Conservation (phyloP, 2,888 invertebrate species). For the Mimachlamys varia region DNA sequence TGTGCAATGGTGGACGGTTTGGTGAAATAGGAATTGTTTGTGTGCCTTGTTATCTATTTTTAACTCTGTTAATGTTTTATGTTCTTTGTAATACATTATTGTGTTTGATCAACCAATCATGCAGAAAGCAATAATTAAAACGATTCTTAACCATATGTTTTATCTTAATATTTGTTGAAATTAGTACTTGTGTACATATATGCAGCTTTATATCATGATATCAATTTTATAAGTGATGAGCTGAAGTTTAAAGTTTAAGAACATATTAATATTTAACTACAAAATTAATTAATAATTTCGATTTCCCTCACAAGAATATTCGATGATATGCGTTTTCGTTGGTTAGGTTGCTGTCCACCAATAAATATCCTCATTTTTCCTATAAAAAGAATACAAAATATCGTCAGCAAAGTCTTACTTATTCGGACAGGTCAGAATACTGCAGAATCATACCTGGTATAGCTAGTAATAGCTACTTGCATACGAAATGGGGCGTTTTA, state of each 20-base stretch:
- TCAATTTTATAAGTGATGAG: too few species aligned
- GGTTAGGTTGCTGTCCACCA: constrained; percentile 72
- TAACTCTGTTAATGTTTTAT: not conserved
- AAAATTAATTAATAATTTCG: constrained; percentile 45
- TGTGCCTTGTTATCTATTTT: not conserved
- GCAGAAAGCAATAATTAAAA: not conserved
- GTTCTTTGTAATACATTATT: not conserved
- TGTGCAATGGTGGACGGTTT: not conserved
- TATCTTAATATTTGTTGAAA: too few species aligned
- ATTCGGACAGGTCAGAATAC: too few species aligned
- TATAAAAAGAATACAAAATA: constrained; percentile 51
- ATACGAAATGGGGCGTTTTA: too few species aligned
- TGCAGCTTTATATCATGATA: too few species aligned
- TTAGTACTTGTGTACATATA: too few species aligned
- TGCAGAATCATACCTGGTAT: too few species aligned
- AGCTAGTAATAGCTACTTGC: too few species aligned
- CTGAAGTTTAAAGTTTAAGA: not conserved
- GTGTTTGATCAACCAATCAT: not conserved
- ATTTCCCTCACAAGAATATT: constrained; percentile 62
- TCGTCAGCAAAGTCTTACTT: too few species aligned
- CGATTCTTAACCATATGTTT: too few species aligned
- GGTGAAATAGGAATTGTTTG: not conserved
- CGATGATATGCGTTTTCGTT: constrained; percentile 57
- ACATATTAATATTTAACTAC: not conserved
- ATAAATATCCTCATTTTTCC: constrained; percentile 65